phyloP scores from a whole-genome alignment of 2,888 invertebrate species.

The Ischnura elegans region DNA sequence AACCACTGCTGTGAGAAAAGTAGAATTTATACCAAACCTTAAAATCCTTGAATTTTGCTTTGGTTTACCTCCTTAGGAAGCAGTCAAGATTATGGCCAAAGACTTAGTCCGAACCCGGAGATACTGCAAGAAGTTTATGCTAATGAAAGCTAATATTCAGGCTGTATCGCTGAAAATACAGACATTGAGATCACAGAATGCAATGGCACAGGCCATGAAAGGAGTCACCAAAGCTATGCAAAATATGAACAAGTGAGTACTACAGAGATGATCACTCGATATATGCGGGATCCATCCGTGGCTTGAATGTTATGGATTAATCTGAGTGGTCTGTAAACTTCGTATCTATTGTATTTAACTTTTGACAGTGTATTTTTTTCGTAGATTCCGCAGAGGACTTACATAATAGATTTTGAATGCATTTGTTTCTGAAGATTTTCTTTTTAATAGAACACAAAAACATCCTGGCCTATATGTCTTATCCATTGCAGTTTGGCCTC shows the following conservation, averaged over 20 bases:
- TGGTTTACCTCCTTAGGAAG: conserved; percentile 84
- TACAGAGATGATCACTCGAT: neutral
- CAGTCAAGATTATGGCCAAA: conserved; percentile 99
- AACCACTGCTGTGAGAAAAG: too few species aligned
- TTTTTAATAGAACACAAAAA: too few species aligned
- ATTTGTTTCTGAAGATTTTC: too few species aligned
- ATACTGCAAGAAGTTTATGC: conserved; percentile 98
- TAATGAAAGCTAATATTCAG: conserved; percentile 99
- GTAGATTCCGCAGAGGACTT: too few species aligned
- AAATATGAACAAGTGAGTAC: conserved; percentile 92
- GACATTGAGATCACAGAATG: conserved; percentile 97
- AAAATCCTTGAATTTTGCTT: too few species aligned
- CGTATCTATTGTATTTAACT: neutral
- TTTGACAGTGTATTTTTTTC: conserved; percentile 42
- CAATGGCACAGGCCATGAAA: conserved; percentile 99
- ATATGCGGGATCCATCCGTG: too few species aligned
- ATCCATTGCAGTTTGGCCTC: too few species aligned
- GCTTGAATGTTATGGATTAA: too few species aligned
- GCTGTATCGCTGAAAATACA: conserved; percentile 98
- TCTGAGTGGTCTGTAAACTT: too few species aligned
- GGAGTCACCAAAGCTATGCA: conserved; percentile 99
- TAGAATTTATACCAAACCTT: too few species aligned
- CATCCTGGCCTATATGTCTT: too few species aligned
- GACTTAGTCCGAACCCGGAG: conserved; percentile 97
- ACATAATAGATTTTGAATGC: too few species aligned